These are phyloP conservation scores for Pica pica DNA, from an alignment of 2,113 vertebrate species.

Conservation along the genomic window DNA sequence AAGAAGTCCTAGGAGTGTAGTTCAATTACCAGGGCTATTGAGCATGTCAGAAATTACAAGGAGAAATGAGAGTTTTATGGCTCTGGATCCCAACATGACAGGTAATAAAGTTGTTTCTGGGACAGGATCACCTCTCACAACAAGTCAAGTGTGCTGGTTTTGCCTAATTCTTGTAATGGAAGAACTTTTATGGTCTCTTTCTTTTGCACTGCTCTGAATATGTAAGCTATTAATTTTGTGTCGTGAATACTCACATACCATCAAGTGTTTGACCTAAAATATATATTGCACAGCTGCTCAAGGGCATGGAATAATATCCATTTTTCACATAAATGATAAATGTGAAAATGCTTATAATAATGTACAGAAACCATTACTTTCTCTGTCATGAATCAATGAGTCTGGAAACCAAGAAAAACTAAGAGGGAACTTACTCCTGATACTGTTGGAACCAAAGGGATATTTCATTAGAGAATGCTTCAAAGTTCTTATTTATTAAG, in stretches of 20 bases:
- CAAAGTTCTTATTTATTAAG: constrained; percentile 17
- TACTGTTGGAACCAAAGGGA: not conserved
- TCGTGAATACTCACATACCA: not conserved
- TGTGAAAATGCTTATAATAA: constrained; percentile 48
- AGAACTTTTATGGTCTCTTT: constrained; percentile 35
- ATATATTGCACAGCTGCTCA: not conserved
- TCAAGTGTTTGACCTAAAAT: constrained; percentile 2
- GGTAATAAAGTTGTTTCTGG: constrained; percentile 57
- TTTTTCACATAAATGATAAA: constrained; percentile 38
- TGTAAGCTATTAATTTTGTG: not conserved
- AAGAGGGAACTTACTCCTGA: constrained; percentile 24
- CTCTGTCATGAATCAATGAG: constrained; percentile 25
- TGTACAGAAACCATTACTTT: constrained; percentile 35
- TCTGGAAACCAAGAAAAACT: constrained; percentile 40
- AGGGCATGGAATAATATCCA: constrained; percentile 8
- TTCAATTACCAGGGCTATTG: constrained; percentile 61
- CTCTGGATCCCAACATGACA: constrained; percentile 47
- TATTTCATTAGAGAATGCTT: constrained; percentile 47
- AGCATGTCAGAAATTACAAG: constrained; percentile 45
- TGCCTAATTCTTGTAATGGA: not conserved
- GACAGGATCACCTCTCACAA: constrained; percentile 33
- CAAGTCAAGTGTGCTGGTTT: constrained; percentile 31
- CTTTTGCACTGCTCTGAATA: constrained; percentile 9
- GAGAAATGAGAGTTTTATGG: constrained; percentile 51
- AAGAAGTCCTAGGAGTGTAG: constrained; percentile 20